Conservation (phyloP, 2,888 invertebrate genomes). For the Catocala fraxini region DNA sequence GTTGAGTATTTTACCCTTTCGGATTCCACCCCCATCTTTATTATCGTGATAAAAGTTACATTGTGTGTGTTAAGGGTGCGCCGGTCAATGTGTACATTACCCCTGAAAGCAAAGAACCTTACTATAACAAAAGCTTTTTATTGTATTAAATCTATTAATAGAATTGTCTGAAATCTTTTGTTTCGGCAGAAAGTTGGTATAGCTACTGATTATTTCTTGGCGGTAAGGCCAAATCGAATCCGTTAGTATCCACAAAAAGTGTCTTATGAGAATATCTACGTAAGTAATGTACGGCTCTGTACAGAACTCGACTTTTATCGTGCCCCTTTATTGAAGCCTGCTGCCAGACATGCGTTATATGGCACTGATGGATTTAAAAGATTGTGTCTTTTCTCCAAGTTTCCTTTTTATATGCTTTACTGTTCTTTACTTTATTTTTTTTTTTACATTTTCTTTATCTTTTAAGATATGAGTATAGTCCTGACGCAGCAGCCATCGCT, state of each 20-base stretch:
- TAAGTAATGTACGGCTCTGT: slow-evolving; percentile 3
- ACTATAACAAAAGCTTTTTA: slow-evolving; percentile 41
- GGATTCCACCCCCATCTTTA: slow-evolving; percentile 45
- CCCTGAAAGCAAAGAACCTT: slow-evolving; percentile 41
- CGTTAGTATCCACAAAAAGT: too few relatives aligned
- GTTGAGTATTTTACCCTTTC: slow-evolving; percentile 45
- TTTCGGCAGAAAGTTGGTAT: slow-evolving; percentile 1
- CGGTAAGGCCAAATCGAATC: too few relatives aligned
- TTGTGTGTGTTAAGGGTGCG: slow-evolving; percentile 50
- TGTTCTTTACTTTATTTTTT: background rate
- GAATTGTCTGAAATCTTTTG: slow-evolving; percentile 8
- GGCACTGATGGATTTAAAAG: slow-evolving; percentile 42
- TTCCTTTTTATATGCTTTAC: slow-evolving; percentile 3
- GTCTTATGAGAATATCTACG: background rate
- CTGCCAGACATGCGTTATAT: slow-evolving; percentile 27
- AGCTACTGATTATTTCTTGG: too few relatives aligned
- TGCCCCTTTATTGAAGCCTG: slow-evolving; percentile 31
- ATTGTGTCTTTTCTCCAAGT: slow-evolving; percentile 6
- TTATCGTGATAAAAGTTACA: slow-evolving; percentile 53
- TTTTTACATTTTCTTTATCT: slow-evolving; percentile 4
- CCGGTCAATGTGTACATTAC: slow-evolving; percentile 44
- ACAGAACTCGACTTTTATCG: slow-evolving; percentile 22
- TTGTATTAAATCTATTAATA: slow-evolving; percentile 39
- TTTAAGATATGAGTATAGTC: too few relatives aligned
- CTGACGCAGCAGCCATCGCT: too few relatives aligned